Percentiles rank a stretch among this genome's conserved stretches.
Evolutionary conservation across 2,113 vertebrate genomes (phyloP).

Genomic region (Panthera tigris): DNA sequence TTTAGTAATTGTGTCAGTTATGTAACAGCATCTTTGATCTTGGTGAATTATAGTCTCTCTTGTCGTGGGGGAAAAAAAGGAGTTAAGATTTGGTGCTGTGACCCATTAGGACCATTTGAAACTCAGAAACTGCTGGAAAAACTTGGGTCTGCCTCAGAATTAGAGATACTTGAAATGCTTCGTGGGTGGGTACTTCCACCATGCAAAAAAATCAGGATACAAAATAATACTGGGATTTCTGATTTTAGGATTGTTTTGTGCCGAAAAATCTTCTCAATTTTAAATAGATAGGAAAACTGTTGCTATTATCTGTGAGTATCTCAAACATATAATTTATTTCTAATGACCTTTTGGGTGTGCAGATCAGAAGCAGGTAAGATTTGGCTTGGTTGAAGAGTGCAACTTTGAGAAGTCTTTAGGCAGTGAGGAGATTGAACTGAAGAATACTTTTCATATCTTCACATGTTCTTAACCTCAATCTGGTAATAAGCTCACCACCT

Average conservation of each 20-base stretch:
- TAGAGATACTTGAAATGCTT: constrained; percentile 44
- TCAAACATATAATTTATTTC: neutral
- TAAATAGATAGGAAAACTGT: neutral
- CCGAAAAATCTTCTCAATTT: neutral
- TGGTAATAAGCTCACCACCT: neutral
- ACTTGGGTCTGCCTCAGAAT: neutral
- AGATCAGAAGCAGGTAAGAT: neutral
- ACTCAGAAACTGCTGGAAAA: neutral
- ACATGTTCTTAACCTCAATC: neutral
- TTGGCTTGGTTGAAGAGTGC: neutral
- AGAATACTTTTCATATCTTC: neutral
- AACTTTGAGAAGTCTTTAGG: neutral
- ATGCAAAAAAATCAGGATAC: neutral
- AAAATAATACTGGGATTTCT: neutral
- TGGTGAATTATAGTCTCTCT: neutral
- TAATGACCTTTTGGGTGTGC: neutral
- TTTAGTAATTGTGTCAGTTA: neutral
- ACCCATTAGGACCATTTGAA: neutral
- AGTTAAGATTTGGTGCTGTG: neutral
- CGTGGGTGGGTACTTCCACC: neutral
- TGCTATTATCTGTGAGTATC: neutral
- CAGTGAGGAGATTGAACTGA: neutral
- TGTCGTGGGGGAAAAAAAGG: neutral
- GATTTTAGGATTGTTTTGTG: neutral
- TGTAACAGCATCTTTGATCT: neutral